Conservation (phyloP, 2,113 vertebrate genomes). For the Catagonus wagneri region DNA sequence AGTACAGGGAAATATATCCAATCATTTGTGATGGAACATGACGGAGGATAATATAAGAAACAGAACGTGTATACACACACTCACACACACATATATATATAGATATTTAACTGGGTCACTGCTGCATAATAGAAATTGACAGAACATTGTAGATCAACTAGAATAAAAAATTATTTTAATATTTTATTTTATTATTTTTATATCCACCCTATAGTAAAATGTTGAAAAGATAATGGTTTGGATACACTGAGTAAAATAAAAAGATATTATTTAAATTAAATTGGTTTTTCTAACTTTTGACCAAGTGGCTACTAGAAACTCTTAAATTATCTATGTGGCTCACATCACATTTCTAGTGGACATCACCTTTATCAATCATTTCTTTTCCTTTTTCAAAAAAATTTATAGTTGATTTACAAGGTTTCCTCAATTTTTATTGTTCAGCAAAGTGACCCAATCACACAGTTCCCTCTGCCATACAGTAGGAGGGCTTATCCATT, state of each 20-base stretch:
- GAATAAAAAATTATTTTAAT: not conserved
- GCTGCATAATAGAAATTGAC: no score
- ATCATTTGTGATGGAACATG: no score
- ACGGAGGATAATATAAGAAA: no score
- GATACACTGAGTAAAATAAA: not conserved
- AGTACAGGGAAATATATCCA: no score
- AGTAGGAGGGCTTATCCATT: no score
- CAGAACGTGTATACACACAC: no score
- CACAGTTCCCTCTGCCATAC: no score
- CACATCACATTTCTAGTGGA: not conserved
- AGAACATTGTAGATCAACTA: no score
- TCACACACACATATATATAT: no score
- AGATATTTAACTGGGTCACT: no score
- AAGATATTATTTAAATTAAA: constrained; percentile 28
- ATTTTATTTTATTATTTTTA: not conserved
- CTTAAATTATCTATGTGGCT: not conserved
- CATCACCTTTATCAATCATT: not conserved
- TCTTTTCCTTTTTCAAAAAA: not conserved
- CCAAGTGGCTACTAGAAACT: not conserved
- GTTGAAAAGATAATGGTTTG: not conserved
- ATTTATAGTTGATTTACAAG: not conserved
- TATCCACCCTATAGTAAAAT: not conserved
- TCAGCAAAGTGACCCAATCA: no score
- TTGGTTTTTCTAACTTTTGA: not conserved
- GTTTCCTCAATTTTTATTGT: not conserved